Conservation (phyloP, 64 coral and sea anemone species). For the Dendronephthya gigantea region DNA sequence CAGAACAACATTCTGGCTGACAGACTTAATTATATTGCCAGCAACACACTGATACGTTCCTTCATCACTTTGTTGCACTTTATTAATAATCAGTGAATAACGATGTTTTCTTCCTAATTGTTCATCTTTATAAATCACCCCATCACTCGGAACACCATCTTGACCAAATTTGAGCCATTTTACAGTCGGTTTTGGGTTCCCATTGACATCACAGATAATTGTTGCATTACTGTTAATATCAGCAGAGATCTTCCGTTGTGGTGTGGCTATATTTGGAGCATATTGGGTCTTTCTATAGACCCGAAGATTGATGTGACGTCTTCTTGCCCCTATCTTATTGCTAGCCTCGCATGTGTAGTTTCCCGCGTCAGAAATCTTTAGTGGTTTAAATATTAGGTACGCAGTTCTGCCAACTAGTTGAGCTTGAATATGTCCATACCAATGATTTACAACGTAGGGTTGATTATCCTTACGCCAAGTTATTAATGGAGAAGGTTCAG, state of each 20-base stretch:
- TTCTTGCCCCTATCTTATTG: background rate
- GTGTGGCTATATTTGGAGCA: background rate
- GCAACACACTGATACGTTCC: background rate
- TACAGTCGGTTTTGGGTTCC: slow-evolving; percentile 16
- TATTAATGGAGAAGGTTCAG: background rate
- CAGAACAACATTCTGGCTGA: background rate
- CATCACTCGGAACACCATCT: background rate
- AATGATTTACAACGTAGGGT: background rate
- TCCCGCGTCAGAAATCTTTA: background rate
- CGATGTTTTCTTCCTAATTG: background rate
- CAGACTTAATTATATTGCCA: background rate
- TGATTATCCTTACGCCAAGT: slow-evolving; percentile 53
- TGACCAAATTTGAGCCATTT: slow-evolving; percentile 54
- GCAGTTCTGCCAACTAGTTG: background rate
- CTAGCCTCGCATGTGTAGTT: background rate
- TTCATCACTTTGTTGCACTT: background rate
- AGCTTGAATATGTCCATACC: background rate
- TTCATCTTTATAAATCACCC: background rate
- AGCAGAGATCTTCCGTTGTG: background rate
- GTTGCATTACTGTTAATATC: slow-evolving; percentile 17
- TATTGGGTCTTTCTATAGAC: background rate
- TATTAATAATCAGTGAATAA: background rate
- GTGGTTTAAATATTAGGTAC: background rate
- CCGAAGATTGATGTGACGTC: background rate
- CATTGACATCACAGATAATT: background rate